These are phyloP conservation scores for Leucoma salicis DNA, from an alignment of 2,888 invertebrate genomes.

Conservation along the genomic window DNA sequence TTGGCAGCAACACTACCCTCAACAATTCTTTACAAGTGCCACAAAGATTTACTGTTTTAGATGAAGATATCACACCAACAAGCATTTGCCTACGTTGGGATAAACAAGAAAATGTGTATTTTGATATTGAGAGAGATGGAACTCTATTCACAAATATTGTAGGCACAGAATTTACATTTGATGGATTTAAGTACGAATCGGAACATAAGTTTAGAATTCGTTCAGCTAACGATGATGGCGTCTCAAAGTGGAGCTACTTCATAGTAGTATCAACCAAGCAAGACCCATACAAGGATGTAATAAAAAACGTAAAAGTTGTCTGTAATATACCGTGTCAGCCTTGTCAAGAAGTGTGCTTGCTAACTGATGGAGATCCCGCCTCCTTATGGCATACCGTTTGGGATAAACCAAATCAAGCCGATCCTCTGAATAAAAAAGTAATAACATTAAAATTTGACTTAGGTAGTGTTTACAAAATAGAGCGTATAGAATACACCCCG, in stretches of 20 bases:
- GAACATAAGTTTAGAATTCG: constrained; percentile 59
- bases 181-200: constrained; percentile 44
- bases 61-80: constrained; percentile 42
- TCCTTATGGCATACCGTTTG: constrained; percentile 55
- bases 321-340: constrained; percentile 51
- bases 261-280: constrained; percentile 44
- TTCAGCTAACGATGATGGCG: constrained; percentile 42
- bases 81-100: constrained; percentile 55
- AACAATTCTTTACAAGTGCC: constrained; percentile 40
- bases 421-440: constrained; percentile 31
- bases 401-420: constrained; percentile 36
- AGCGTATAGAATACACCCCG: constrained; percentile 58
- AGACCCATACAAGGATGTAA: constrained; percentile 44
- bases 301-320: constrained; percentile 44
- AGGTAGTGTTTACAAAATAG: constrained; percentile 40
- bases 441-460: constrained; percentile 51
- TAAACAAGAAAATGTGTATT: constrained; percentile 39
- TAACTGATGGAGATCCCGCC: constrained; percentile 39
- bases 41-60: constrained; percentile 33
- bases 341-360: constrained; percentile 41
- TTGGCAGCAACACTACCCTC: constrained; percentile 38
- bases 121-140: constrained; percentile 67
- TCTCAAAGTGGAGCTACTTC: constrained; percentile 64
- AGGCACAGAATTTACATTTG: constrained; percentile 44
- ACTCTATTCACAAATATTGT: constrained; percentile 54